Conservation (phyloP, 2,888 invertebrate genomes). For the Parnassius apollo region DNA sequence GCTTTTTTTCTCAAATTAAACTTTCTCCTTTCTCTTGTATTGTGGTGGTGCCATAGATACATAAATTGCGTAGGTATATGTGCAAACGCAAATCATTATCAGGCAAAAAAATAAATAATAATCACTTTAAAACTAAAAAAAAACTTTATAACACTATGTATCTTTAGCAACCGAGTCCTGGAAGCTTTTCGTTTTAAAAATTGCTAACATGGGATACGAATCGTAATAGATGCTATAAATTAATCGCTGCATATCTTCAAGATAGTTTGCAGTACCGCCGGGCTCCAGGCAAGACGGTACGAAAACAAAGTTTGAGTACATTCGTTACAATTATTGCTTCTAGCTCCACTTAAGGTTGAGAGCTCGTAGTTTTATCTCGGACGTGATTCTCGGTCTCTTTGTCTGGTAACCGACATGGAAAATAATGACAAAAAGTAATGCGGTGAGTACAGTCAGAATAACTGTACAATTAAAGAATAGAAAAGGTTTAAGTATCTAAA, state of each 20-base stretch:
- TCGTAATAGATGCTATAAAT: slow-evolving; percentile 39
- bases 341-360: slow-evolving; percentile 41
- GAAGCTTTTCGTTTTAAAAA: background rate
- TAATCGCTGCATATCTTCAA: slow-evolving; percentile 45
- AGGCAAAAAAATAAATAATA: no score
- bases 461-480: slow-evolving; percentile 2
- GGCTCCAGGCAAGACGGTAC: slow-evolving; percentile 37
- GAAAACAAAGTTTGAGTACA: slow-evolving; percentile 51
- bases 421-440: slow-evolving; percentile 20
- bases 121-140: no score
- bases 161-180: background rate
- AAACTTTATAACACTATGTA: background rate
- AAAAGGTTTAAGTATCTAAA: no score
- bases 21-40: no score
- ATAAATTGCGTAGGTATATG: no score
- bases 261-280: slow-evolving; percentile 37
- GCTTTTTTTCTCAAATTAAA: no score
- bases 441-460: background rate
- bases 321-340: slow-evolving; percentile 53
- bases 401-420: slow-evolving; percentile 9
- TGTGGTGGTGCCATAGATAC: no score
- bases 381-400: slow-evolving; percentile 42
- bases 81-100: no score
- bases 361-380: slow-evolving; percentile 46
- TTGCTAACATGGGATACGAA: slow-evolving; percentile 14